phyloP scores from a whole-genome alignment of 2,797 vertebrate genomes.

The Tapera naevia region DNA sequence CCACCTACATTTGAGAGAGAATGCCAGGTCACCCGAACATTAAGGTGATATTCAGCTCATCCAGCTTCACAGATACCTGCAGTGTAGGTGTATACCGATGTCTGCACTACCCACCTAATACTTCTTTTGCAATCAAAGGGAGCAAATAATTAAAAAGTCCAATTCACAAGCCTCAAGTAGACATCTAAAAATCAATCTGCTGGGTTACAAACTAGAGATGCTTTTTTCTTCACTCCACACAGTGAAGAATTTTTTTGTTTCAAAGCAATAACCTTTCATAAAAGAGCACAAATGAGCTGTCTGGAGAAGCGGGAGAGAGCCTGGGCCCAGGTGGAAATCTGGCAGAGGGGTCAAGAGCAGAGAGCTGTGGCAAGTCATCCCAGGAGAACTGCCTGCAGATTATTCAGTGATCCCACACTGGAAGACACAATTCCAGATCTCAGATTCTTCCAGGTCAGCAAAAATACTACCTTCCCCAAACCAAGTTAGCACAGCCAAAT shows the following conservation, averaged over 20 bases:
- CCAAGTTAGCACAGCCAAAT: background rate
- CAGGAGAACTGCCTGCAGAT: background rate
- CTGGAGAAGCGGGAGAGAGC: background rate
- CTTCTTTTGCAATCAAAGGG: background rate
- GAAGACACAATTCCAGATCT: background rate
- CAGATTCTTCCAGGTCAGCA: background rate
- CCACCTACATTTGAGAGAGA: background rate
- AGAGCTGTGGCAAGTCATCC: background rate
- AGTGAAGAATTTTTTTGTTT: background rate
- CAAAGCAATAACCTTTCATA: background rate
- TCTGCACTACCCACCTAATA: background rate
- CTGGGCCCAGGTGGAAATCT: background rate
- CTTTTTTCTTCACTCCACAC: background rate
- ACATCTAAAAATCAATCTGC: background rate
- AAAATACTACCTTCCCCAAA: background rate
- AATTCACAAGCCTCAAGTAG: background rate
- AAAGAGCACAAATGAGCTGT: background rate
- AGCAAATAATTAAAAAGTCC: background rate
- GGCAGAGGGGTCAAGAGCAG: background rate
- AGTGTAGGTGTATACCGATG: background rate
- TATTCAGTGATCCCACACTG: background rate
- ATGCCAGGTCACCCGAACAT: background rate
- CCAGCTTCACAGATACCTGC: background rate
- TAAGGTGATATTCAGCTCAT: background rate
- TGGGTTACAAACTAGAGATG: background rate